These are phyloP conservation scores for Strix uralensis DNA, from an alignment of 2,113 vertebrate genomes.

Conservation along the genomic window DNA sequence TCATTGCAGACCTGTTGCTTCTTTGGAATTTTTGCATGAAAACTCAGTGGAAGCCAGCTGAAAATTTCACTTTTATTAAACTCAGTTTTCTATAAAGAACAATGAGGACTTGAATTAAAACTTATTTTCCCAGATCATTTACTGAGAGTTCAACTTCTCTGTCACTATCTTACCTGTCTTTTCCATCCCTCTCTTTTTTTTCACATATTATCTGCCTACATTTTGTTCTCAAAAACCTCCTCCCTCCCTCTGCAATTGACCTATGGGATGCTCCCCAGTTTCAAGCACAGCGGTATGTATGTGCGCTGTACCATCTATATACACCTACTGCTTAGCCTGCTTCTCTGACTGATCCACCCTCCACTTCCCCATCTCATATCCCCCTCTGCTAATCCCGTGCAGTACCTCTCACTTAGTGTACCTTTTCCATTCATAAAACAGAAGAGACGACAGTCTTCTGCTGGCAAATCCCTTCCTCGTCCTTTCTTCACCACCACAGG, in stretches of 20 bases:
- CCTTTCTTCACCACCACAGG: background rate
- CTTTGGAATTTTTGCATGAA: background rate
- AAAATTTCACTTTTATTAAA: background rate
- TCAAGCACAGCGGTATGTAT: background rate
- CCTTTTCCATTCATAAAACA: background rate
- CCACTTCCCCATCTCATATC: background rate
- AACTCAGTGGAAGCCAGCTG: background rate
- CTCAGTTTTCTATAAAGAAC: background rate
- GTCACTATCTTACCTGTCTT: background rate
- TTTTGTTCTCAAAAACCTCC: background rate
- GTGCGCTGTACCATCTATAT: background rate
- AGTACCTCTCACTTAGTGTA: background rate
- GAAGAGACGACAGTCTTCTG: background rate
- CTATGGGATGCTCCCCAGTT: background rate
- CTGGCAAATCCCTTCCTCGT: background rate
- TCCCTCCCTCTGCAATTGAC: background rate
- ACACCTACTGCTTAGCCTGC: background rate
- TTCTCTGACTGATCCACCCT: background rate
- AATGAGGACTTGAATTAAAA: background rate
- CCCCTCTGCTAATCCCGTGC: background rate
- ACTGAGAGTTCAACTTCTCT: background rate
- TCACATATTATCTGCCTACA: background rate
- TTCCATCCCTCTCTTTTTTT: background rate
- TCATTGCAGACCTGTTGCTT: background rate
- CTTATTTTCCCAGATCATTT: background rate